phyloP scores from a whole-genome alignment of 2,113 vertebrate species.

The Microtus pennsylvanicus region DNA sequence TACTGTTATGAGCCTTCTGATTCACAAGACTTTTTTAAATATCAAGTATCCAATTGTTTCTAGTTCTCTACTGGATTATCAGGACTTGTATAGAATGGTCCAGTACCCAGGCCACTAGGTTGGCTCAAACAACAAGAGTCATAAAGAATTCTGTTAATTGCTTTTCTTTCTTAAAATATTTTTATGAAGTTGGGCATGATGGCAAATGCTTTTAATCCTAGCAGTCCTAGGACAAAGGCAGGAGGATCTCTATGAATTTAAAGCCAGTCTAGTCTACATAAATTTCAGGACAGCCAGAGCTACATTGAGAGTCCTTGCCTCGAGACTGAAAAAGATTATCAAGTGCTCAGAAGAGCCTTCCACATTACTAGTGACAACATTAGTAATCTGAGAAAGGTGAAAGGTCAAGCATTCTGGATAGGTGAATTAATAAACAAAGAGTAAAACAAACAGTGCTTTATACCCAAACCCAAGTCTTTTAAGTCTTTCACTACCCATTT shows the following conservation, averaged over 20 bases:
- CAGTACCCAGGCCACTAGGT: not conserved
- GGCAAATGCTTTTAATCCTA: not conserved
- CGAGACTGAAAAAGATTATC: not conserved
- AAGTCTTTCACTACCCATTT: conserved; percentile 19
- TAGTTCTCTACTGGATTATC: not conserved
- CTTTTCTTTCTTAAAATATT: not conserved
- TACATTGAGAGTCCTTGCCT: not conserved
- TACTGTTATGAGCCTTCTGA: not conserved
- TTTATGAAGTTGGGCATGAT: not conserved
- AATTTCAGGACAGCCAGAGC: not conserved
- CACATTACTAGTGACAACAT: not conserved
- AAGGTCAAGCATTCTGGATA: not conserved
- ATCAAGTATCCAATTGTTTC: not conserved
- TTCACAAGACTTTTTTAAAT: conserved; percentile 14
- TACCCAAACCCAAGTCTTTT: not conserved
- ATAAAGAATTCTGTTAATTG: not conserved
- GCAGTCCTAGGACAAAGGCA: not conserved
- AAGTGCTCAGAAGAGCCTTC: not conserved
- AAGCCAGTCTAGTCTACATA: not conserved
- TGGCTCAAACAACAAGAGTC: not conserved
- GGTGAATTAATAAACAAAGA: not conserved
- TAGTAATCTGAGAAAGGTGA: not conserved
- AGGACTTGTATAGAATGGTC: not conserved
- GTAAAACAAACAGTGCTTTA: conserved; percentile 8
- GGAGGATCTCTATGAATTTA: not conserved